Conservation (phyloP, 2,797 vertebrate genomes). For the Bryconaethiops microstoma region DNA sequence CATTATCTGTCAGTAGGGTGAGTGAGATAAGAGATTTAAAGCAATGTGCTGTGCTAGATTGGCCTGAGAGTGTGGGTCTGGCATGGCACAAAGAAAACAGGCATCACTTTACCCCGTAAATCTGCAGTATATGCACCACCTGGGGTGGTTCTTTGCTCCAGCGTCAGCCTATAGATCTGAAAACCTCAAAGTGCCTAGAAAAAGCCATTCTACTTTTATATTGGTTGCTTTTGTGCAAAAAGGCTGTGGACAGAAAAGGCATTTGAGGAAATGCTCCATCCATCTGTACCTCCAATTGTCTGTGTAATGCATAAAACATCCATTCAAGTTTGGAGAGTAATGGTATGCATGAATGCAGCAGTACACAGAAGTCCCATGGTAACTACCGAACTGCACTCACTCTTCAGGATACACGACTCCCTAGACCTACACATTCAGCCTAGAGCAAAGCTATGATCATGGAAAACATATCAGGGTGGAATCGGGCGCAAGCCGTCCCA, state of each 20-base stretch:
- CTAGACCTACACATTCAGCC: slow-evolving; percentile 5
- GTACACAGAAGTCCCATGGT: background rate
- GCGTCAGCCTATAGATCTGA: background rate
- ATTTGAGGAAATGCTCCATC: slow-evolving; percentile 1
- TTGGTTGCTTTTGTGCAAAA: slow-evolving; percentile 12
- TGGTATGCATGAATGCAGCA: slow-evolving; percentile 11
- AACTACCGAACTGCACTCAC: slow-evolving; percentile 12
- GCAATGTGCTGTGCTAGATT: slow-evolving; percentile 8
- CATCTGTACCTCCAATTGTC: slow-evolving; percentile 11
- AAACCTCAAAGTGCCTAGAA: background rate
- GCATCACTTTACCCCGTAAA: background rate
- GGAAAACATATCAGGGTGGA: slow-evolving; percentile 7
- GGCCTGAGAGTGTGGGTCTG: slow-evolving; percentile 20
- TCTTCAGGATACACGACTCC: slow-evolving; percentile 17
- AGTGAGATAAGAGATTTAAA: slow-evolving; percentile 32
- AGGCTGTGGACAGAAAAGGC: background rate
- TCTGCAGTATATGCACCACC: slow-evolving; percentile 10
- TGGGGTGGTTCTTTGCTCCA: background rate
- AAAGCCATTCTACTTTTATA: background rate
- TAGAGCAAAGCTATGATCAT: slow-evolving; percentile 19
- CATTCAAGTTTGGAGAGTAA: slow-evolving; percentile 2
- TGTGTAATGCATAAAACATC: slow-evolving; percentile 31
- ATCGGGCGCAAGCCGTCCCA: background rate
- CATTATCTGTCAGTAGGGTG: slow-evolving; percentile 30
- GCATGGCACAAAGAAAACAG: slow-evolving; percentile 11